Evolutionary conservation across 1,140 invertebrate species (phyloP), one percentile per base, ranked within the genome.

Genomic region (Ceratosolen solmsi): DNA sequence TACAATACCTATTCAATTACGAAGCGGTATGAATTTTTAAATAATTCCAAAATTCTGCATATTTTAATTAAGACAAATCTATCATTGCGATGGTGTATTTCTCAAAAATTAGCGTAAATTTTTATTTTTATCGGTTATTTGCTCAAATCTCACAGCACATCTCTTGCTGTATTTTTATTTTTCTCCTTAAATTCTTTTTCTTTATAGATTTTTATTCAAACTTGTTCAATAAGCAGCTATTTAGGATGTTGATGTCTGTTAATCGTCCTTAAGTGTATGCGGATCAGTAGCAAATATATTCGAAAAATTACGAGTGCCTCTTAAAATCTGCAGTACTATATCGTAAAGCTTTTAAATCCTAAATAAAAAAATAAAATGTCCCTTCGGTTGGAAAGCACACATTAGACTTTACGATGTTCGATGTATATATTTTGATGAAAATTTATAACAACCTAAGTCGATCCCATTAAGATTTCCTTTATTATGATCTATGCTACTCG

Each of bases 401-500:
- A 73, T 80, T 80, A 73, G 38, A 63, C 38, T 80, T 80, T 80
- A 74, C 68, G 56, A 80, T 73, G 58, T 51, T 63, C 38, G 8
- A 41, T 74, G 56, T 13, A 79, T 73, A 51, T 38, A 63, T 74
- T 80, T 81, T 81, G 72, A 75, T 81, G 72, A 75, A 75, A 51
- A 81, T 81, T 81, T 68, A 81, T 56, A 30, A 13, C 25, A 8
- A 22, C 54, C 54, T 65, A 73, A 51, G 71, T 73, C 27, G 65
- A 74, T 81, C 30, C 58, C 27, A 65, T 80, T 63, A 80, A 80
- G 56, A 74, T 80, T 79, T 79, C 20, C 27, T 80, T 63, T 68
- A 68, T 75, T 81, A 81, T 75, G 58, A 75, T 75, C 46, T 75
- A 75, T 75, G 72, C 49, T 65, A 20, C 27, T n/a, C 9, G 68